Evolutionary conservation across 2,113 vertebrate species (phyloP).

Genomic region (Herpetotheres cachinnans): DNA sequence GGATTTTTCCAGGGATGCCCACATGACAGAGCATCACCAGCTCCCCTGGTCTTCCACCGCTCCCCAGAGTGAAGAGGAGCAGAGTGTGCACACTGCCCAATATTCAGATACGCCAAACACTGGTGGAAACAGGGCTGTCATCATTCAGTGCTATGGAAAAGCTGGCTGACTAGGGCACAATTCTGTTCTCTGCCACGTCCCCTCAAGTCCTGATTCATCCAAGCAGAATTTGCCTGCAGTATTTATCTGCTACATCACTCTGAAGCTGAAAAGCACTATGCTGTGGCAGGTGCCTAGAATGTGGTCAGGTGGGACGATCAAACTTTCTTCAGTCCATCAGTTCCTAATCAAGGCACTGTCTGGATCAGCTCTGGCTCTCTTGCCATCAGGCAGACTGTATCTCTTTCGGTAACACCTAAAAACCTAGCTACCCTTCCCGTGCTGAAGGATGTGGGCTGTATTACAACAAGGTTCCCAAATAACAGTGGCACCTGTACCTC

Average conservation of each 20-base stretch:
- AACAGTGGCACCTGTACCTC: not conserved
- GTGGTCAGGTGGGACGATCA: not conserved
- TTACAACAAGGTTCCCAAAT: not conserved
- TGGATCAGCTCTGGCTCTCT: not conserved
- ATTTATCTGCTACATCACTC: not conserved
- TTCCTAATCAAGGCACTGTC: not conserved
- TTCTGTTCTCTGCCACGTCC: not conserved
- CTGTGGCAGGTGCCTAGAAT: not conserved
- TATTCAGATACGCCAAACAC: not conserved
- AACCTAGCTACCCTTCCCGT: not conserved
- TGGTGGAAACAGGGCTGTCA: not conserved
- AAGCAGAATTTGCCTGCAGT: not conserved
- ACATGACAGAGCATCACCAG: not conserved
- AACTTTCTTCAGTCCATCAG: not conserved
- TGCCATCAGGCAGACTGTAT: accelerated
- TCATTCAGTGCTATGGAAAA: not conserved
- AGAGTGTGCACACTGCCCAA: not conserved
- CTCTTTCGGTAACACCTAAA: not conserved
- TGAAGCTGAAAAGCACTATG: not conserved
- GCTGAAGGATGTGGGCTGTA: not conserved
- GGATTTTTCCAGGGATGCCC: not conserved
- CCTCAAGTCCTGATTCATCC: not conserved
- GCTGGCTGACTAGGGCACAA: not conserved
- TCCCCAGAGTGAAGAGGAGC: not conserved
- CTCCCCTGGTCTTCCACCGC: not conserved